phyloP scores from a whole-genome alignment of 2,797 vertebrate species.

The Acestrorhynchus altus region DNA sequence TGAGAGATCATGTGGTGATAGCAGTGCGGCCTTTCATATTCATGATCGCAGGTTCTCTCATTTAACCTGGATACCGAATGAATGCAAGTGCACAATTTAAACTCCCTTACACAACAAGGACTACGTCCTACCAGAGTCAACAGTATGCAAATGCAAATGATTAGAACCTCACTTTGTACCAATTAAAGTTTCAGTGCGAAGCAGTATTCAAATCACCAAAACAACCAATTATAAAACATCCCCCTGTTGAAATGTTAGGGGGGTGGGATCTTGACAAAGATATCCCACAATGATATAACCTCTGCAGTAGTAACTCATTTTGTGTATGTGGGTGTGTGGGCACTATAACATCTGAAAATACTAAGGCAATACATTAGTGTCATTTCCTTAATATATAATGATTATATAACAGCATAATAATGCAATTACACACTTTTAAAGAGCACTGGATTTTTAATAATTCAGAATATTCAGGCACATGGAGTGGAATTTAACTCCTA shows the following conservation, averaged over 20 bases:
- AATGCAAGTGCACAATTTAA: slow-evolving; percentile 25
- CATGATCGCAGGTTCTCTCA: slow-evolving; percentile 40
- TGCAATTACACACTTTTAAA: no score
- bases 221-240: slow-evolving; percentile 3
- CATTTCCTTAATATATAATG: no score
- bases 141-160: slow-evolving; percentile 27
- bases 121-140: slow-evolving; percentile 31
- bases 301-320: no score
- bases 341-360: no score
- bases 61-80: slow-evolving; percentile 15
- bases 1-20: slow-evolving; percentile 1
- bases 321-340: no score
- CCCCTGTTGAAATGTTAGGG: background rate
- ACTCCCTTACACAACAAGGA: slow-evolving; percentile 29
- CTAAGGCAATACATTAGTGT: no score
- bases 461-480: no score
- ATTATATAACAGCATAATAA: no score
- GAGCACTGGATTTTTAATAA: no score
- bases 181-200: background rate
- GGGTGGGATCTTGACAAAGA: background rate
- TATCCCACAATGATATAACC: no score
- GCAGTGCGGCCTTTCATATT: slow-evolving; percentile 32
- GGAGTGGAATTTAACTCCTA: no score
- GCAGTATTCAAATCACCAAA: background rate
- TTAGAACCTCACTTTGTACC: background rate